Base-by-base conservation (phyloP, 2,797 vertebrate species). In the Nannoperca obscura region DNA sequence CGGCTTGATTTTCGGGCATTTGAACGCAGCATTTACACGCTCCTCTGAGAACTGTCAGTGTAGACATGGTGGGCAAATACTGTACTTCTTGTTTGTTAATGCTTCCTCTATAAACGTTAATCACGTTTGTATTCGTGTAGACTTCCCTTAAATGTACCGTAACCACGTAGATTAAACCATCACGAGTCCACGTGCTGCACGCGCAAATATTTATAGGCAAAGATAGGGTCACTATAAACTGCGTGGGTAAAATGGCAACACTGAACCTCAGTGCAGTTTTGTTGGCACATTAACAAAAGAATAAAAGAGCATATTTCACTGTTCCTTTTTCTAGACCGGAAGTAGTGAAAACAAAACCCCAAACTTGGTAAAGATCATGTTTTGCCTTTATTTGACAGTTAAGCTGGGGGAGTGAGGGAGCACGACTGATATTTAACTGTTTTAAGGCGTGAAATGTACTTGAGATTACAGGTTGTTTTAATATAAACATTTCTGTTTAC, bases 1-100 rank as follows among this genome's bases (percentile, higher is more conserved):
- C 14, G 6, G 19, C 4, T 54, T 74, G 7, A 58, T 70, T 61
- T 76, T 59, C 69, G 40, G 73, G 64, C 64, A 5, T 1, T 1
- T 38, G 27, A 70, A 50, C 70, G 64, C 65, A 74, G 6, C 49
- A 2, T 36, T 38, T 27, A 13, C 40, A 42, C 1, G 40, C 4
- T 42, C 3, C 34, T 24, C 11, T 30, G 34, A 22, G 19, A 54
- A 7, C 13, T 15, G 10, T 1, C 38, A 40, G 36, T 36, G 7
- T 34, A 20, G 2, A 32, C 27, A 27, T 22, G 5, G 1, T 22
- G 22, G 24, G 22, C 11, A 20, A 62, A 60, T 24, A 44, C 36
- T 10, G 2, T 34, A 34, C 32, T 5, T 1, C 36, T 8, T 9
- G 7, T 36, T 36, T 36, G 36, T 36, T 36, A 9, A 8, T 9